phyloP scores from a whole-genome alignment of 2,888 invertebrate species.

The Dryococelus australis region DNA sequence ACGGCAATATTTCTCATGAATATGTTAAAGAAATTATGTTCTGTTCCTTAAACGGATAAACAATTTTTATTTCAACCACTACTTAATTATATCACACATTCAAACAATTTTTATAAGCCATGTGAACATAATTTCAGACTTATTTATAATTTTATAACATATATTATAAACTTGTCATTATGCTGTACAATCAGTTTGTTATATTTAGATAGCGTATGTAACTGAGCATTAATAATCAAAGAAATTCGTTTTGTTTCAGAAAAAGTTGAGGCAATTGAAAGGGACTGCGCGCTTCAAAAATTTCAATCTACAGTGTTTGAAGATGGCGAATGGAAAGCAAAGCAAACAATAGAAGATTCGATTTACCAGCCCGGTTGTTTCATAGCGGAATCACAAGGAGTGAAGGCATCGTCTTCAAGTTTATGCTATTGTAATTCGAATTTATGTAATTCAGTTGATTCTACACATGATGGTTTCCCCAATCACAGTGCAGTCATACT shows the following conservation, averaged over 20 bases:
- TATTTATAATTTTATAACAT: no score
- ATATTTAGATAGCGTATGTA: no score
- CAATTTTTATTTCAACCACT: no score
- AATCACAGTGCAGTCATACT: constrained; percentile 55
- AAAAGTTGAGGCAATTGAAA: constrained; percentile 65
- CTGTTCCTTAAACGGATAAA: no score
- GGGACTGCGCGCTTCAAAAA: constrained; percentile 80
- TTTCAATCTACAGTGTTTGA: constrained; percentile 69
- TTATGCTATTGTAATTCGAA: constrained; percentile 80
- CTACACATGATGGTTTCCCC: constrained; percentile 45
- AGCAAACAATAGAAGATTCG: constrained; percentile 69
- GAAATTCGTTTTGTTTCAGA: constrained; percentile 59
- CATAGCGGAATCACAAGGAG: constrained; percentile 64
- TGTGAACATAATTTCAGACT: no score
- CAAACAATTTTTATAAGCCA: no score
- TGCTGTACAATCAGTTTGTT: no score
- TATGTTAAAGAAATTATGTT: no score
- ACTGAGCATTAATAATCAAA: no score
- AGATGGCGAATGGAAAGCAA: constrained; percentile 70
- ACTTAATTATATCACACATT: no score
- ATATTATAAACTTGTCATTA: no score
- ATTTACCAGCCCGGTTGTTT: constrained; percentile 77
- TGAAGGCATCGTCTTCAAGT: constrained; percentile 60
- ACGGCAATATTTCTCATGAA: no score
- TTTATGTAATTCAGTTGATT: constrained; percentile 72